A percentile compares a stretch with the other conserved stretches of the same genome.
phyloP scores from a whole-genome alignment of 2,888 invertebrate genomes.

The Lasioglossum leucozonium region DNA sequence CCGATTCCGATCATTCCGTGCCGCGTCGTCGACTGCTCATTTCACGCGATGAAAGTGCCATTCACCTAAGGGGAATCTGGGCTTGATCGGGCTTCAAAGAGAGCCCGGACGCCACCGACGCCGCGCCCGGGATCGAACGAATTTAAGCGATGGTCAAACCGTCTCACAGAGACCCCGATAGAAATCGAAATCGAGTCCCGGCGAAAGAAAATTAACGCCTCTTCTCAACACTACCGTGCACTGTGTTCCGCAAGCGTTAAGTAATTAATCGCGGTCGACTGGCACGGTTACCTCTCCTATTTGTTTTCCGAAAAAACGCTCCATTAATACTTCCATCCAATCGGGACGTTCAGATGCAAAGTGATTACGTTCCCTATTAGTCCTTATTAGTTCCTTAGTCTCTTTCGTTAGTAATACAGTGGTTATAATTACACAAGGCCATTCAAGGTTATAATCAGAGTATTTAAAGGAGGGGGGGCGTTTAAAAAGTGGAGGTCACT shows the following conservation, averaged over 20 bases:
- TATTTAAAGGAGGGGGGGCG: too few relatives aligned
- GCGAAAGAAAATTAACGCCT: constrained; percentile 59
- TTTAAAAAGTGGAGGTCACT: too few relatives aligned
- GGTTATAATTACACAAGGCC: too few relatives aligned
- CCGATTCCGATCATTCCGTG: constrained; percentile 40
- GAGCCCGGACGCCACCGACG: constrained; percentile 4
- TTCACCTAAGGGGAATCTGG: constrained; percentile 54
- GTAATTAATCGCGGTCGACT: constrained; percentile 49
- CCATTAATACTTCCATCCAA: neutral
- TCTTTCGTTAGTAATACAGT: too few relatives aligned
- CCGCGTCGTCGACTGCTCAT: constrained; percentile 42
- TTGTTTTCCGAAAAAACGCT: neutral
- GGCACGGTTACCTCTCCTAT: neutral
- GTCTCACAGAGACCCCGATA: neutral
- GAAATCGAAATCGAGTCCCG: constrained; percentile 57
- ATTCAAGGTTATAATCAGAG: too few relatives aligned
- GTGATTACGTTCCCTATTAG: neutral
- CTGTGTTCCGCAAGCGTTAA: constrained; percentile 16
- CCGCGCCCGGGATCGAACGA: constrained; percentile 43
- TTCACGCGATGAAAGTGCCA: constrained; percentile 54
- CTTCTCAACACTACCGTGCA: neutral
- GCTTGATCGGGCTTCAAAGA: constrained; percentile 60
- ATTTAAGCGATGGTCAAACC: constrained; percentile 54
- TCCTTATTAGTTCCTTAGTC: too few relatives aligned
- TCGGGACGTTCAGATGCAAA: neutral